Percentiles rank a stretch among this genome's conserved stretches.
Evolutionary conservation across 2,888 invertebrate genomes (phyloP).

Genomic region (Ephialtes manifestator): DNA sequence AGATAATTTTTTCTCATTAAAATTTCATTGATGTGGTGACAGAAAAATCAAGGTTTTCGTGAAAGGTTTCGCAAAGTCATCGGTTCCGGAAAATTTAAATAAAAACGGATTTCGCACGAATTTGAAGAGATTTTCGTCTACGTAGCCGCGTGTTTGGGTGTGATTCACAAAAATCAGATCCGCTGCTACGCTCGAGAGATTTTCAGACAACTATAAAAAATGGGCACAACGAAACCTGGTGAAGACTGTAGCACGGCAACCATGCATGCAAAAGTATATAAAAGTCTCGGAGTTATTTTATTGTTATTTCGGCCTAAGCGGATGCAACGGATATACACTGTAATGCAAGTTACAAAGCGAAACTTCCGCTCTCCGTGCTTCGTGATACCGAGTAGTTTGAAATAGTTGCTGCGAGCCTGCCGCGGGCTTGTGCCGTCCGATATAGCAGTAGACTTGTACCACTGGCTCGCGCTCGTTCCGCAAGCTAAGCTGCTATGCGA

Average conservation of each 20-base stretch:
- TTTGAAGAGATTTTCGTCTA: background rate
- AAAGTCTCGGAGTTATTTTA: background rate
- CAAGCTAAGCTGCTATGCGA: conserved; percentile 40
- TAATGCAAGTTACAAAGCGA: conserved; percentile 50
- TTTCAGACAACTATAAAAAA: background rate
- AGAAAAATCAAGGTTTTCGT: no score
- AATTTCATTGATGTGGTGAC: no score
- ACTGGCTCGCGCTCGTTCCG: conserved; percentile 44
- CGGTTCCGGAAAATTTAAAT: no score
- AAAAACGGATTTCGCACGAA: background rate
- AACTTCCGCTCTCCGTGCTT: conserved; percentile 48
- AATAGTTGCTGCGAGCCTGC: conserved; percentile 53
- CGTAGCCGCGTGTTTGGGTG: background rate
- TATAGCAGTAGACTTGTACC: conserved; percentile 58
- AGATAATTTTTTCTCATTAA: no score
- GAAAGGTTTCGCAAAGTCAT: no score
- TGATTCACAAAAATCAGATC: no score
- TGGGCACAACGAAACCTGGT: conserved; percentile 7
- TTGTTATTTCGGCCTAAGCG: conserved; percentile 7
- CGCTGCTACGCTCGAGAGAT: background rate
- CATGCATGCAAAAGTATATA: background rate
- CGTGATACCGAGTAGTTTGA: conserved; percentile 60
- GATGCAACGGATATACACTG: conserved; percentile 18
- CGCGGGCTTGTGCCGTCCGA: conserved; percentile 38
- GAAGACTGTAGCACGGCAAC: background rate